phyloP scores from a whole-genome alignment of 1,140 invertebrate genomes.

The Geopemphigus sp. region DNA sequence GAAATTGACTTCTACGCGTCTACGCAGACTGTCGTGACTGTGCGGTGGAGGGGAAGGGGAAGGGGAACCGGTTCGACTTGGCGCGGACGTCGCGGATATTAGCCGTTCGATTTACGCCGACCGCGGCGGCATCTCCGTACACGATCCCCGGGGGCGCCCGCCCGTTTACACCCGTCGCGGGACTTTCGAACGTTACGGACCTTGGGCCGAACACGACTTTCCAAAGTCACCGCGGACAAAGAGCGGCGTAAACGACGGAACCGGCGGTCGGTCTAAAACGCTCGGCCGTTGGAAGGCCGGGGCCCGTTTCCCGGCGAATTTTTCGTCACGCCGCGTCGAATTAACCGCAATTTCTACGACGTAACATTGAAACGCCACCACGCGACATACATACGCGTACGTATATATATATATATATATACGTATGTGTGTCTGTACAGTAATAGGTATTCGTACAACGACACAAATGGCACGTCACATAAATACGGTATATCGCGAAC shows the following conservation, averaged over 20 bases:
- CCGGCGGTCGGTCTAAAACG: conserved; percentile 8
- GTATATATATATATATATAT: background rate
- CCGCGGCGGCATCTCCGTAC: too few species aligned
- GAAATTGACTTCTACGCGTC: too few species aligned
- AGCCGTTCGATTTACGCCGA: too few species aligned
- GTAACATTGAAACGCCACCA: conserved; percentile 19
- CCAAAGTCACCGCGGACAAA: conserved; percentile 4
- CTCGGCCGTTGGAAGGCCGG: background rate
- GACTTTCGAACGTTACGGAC: conserved; percentile 14
- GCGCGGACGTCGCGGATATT: too few species aligned
- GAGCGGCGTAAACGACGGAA: conserved; percentile 22
- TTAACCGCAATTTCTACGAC: conserved; percentile 11
- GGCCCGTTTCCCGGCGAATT: background rate
- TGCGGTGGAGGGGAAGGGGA: too few species aligned
- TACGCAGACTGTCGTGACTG: too few species aligned
- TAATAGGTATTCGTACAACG: too few species aligned
- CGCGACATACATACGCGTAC: too few species aligned
- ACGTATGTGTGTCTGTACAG: background rate
- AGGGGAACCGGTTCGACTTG: conserved; percentile 29
- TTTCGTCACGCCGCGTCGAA: background rate
- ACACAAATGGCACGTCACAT: background rate
- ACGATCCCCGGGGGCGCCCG: too few species aligned
- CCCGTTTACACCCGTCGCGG: too few species aligned
- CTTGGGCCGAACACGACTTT: conserved; percentile 17
- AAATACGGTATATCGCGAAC: background rate